A percentile compares a stretch with the other conserved stretches of the same genome.
phyloP scores from a whole-genome alignment of 1,140 invertebrate genomes.

The Drosophila azteca region DNA sequence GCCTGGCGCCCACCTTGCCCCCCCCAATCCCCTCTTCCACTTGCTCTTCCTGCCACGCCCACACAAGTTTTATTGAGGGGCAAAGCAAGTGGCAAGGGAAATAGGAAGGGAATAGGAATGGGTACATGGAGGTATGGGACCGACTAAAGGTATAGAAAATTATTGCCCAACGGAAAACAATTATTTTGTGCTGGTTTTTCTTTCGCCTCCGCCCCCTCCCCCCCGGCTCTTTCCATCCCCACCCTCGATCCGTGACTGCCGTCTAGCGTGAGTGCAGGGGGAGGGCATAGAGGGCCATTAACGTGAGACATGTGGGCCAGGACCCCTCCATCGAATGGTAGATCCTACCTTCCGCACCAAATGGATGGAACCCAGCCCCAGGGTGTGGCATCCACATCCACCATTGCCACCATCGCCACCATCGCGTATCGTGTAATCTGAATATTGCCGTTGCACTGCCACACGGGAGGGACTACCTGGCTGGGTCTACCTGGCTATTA shows the following conservation, averaged over 20 bases:
- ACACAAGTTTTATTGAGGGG: conserved; percentile 43
- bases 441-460: conserved; percentile 68
- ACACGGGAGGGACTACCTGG: conserved; percentile 20
- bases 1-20: neutral
- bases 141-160: conserved; percentile 66
- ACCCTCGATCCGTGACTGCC: too few species aligned
- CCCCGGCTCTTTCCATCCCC: too few species aligned
- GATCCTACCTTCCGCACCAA: too few species aligned
- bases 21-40: neutral
- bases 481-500: conserved; percentile 41
- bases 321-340: too few species aligned
- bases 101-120: neutral
- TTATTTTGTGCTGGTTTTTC: conserved; percentile 68
- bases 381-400: conserved; percentile 29
- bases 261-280: neutral
- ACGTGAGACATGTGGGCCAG: conserved; percentile 35
- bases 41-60: conserved; percentile 34
- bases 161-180: conserved; percentile 80
- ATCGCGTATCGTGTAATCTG: conserved; percentile 66
- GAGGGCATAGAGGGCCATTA: conserved; percentile 42
- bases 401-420: too few species aligned
- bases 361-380: neutral
- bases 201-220: neutral
- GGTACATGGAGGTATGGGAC: neutral
- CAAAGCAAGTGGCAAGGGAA: conserved; percentile 41